A percentile compares a stretch with the other conserved stretches of the same genome.
These are phyloP conservation scores for Serinus canaria DNA, from an alignment of 2,113 vertebrate species.

Conservation along the genomic window DNA sequence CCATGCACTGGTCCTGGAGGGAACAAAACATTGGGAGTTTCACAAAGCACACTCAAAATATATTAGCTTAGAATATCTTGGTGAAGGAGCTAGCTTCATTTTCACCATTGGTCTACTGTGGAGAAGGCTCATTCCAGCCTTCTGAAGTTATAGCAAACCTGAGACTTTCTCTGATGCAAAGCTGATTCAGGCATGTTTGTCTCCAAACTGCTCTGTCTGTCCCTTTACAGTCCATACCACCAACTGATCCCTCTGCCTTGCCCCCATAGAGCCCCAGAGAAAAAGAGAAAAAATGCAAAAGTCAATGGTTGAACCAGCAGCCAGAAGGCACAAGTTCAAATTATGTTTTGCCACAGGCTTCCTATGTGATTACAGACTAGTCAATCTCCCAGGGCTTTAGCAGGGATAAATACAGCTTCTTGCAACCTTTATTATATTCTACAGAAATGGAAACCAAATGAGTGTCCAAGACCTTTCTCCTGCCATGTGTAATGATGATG, in stretches of 20 bases:
- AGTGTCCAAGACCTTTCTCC: background rate
- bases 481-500: background rate
- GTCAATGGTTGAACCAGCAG: background rate
- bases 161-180: background rate
- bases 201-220: background rate
- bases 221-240: background rate
- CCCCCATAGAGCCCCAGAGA: background rate
- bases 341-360: constrained; percentile 21
- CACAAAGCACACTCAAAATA: background rate
- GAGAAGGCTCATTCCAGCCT: background rate
- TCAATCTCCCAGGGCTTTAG: background rate
- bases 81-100: background rate
- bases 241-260: background rate
- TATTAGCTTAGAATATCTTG: background rate
- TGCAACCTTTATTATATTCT: background rate
- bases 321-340: background rate
- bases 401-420: background rate
- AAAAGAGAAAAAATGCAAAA: background rate
- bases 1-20: background rate
- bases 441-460: background rate
- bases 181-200: background rate
- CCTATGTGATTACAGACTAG: constrained; percentile 22
- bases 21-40: background rate
- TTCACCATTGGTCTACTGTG: background rate
- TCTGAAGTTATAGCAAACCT: background rate